These are phyloP conservation scores for Chromis chromis DNA, from an alignment of 2,797 vertebrate genomes.

Conservation along the genomic window DNA sequence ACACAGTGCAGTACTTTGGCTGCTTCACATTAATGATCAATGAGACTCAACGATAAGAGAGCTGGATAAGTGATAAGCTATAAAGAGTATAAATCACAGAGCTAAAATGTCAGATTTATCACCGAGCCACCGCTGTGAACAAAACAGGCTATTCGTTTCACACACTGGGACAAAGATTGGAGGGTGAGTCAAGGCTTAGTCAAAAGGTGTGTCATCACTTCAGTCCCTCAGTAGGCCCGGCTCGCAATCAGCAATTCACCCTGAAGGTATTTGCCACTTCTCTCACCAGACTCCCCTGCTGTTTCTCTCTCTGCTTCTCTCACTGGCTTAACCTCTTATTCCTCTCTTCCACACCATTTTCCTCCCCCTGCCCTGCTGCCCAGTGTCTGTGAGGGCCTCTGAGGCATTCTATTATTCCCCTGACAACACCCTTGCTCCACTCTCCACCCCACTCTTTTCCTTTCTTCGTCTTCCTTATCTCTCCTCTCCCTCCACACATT, in stretches of 20 bases:
- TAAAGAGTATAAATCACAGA: slow-evolving; percentile 46
- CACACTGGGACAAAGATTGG: slow-evolving; percentile 55
- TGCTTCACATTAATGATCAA: slow-evolving; percentile 74
- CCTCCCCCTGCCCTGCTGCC: slow-evolving; percentile 48
- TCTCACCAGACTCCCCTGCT: slow-evolving; percentile 56
- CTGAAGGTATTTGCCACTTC: slow-evolving; percentile 66
- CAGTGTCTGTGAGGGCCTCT: slow-evolving; percentile 51
- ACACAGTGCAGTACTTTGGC: slow-evolving; percentile 42
- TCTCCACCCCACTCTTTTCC: slow-evolving; percentile 42
- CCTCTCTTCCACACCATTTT: slow-evolving; percentile 56
- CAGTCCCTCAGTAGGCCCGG: slow-evolving; percentile 35
- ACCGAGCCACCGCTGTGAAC: slow-evolving; percentile 40
- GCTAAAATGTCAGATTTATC: slow-evolving; percentile 42
- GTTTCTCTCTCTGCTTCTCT: slow-evolving; percentile 51
- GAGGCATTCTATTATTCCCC: slow-evolving; percentile 71
- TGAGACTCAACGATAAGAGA: slow-evolving; percentile 53
- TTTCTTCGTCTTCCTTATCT: slow-evolving; percentile 49
- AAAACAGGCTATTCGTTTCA: slow-evolving; percentile 43
- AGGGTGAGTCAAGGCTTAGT: slow-evolving; percentile 65
- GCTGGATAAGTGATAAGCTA: slow-evolving; percentile 46
- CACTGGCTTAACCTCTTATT: slow-evolving; percentile 58
- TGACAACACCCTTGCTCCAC: slow-evolving; percentile 52
- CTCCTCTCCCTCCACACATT: slow-evolving; percentile 34
- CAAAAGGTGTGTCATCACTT: slow-evolving; percentile 70
- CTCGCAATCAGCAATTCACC: slow-evolving; percentile 61